phyloP scores from a whole-genome alignment of 1,140 invertebrate genomes.

The Drosophila aff. region DNA sequence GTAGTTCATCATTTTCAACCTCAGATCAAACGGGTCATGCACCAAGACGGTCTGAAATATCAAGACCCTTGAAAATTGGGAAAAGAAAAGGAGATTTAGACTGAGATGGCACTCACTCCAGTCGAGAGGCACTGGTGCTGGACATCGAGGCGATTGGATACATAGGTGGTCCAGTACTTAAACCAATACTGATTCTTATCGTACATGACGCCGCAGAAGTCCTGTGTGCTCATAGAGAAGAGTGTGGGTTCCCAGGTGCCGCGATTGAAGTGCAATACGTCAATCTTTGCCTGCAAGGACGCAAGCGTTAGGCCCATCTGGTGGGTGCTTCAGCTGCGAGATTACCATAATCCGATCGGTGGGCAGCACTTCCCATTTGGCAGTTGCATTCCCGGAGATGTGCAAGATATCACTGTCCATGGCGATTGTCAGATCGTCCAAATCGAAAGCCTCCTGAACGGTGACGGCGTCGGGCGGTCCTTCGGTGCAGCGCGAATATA shows the following conservation, averaged over 20 bases:
- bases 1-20: not conserved
- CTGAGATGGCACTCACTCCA: constrained; percentile 46
- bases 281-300: constrained; percentile 13
- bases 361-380: constrained; percentile 48
- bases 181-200: constrained; percentile 64
- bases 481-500: constrained; percentile 47
- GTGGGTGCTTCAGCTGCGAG: not conserved
- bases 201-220: constrained; percentile 65
- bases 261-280: constrained; percentile 47
- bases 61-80: too few relatives aligned
- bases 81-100: not conserved
- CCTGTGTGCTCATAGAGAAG: constrained; percentile 33
- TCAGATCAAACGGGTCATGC: constrained; percentile 4
- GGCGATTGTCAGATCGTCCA: constrained; percentile 24
- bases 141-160: constrained; percentile 22
- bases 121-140: constrained; percentile 32
- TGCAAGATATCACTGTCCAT: constrained; percentile 40
- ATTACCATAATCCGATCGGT: constrained; percentile 59
- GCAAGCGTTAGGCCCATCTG: not conserved
- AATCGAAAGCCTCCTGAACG: constrained; percentile 15
- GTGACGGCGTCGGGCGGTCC: constrained; percentile 23
- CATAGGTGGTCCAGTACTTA: constrained; percentile 51
- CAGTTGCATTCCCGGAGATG: constrained; percentile 46
- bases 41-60: constrained; percentile 1
- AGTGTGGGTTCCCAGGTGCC: constrained; percentile 68